Evolutionary conservation across 2,888 invertebrate genomes (phyloP).

Genomic region (Epiblema foenella): DNA sequence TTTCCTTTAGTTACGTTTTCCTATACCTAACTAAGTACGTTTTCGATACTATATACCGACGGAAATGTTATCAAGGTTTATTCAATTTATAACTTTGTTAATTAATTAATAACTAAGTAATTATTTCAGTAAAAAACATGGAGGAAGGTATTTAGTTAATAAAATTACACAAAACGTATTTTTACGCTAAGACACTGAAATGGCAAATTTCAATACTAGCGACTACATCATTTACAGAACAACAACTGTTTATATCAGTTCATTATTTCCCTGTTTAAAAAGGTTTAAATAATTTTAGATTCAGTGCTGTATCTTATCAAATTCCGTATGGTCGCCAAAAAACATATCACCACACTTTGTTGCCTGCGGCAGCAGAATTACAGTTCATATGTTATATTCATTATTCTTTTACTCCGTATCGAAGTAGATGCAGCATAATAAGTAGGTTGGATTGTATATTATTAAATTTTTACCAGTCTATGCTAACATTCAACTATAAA

Average conservation of each 20-base stretch:
- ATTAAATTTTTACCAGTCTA: slow-evolving; percentile 29
- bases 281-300: slow-evolving; percentile 8
- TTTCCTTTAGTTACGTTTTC: not conserved
- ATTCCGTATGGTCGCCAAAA: slow-evolving; percentile 14
- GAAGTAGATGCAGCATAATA: slow-evolving; percentile 20
- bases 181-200: too few relatives aligned
- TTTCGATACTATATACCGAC: not conserved
- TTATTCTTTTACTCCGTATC: not conserved
- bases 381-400: not conserved
- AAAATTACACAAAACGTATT: too few relatives aligned
- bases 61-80: not conserved
- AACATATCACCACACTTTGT: slow-evolving; percentile 1
- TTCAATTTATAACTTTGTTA: not conserved
- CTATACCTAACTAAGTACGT: not conserved
- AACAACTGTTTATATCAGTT: too few relatives aligned
- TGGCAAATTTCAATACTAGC: too few relatives aligned
- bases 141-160: too few relatives aligned
- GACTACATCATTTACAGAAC: too few relatives aligned
- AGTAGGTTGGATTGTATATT: slow-evolving; percentile 19
- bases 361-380: not conserved
- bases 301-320: slow-evolving; percentile 18
- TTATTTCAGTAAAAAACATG: too few relatives aligned
- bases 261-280: not conserved
- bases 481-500: slow-evolving; percentile 29
- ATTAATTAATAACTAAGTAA: too few relatives aligned